Percentiles rank a stretch among this genome's conserved stretches.
Evolutionary conservation across 2,797 vertebrate genomes (phyloP).

Genomic region (Mionectes olivaceus): DNA sequence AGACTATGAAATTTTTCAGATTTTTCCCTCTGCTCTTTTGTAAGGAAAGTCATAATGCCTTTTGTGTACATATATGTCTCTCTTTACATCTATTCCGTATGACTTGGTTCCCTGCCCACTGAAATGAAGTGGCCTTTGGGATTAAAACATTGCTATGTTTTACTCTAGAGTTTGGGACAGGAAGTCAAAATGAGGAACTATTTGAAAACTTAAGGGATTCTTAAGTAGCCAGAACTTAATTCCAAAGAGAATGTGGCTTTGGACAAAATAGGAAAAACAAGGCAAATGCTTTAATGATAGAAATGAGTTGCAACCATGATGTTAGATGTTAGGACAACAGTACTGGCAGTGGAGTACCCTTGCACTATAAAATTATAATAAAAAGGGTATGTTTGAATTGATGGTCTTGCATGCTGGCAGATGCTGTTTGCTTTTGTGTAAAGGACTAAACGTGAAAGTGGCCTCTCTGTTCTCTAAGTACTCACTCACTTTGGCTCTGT

Average conservation of each 20-base stretch:
- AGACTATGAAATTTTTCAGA: not conserved
- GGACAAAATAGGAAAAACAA: not conserved
- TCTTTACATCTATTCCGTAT: constrained; percentile 1
- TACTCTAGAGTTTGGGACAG: constrained; percentile 37
- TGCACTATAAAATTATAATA: not conserved
- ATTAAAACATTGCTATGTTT: constrained; percentile 21
- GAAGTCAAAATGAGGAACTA: constrained; percentile 24
- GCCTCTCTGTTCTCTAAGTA: not conserved
- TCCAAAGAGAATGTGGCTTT: not conserved
- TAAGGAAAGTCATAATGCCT: not conserved
- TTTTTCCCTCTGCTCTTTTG: constrained; percentile 1
- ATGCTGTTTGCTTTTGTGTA: not conserved
- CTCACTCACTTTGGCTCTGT: not conserved
- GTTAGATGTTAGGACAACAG: not conserved
- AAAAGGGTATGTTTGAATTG: not conserved
- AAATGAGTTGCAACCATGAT: not conserved
- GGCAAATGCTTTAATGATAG: not conserved
- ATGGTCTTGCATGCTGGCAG: not conserved
- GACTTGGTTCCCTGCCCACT: constrained; percentile 41
- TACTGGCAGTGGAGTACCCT: not conserved
- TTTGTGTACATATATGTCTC: not conserved
- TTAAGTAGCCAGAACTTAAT: constrained; percentile 31
- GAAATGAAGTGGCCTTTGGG: constrained; percentile 36
- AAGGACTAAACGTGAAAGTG: not conserved
- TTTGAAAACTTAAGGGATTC: constrained; percentile 37